A percentile compares a stretch with the other conserved stretches of the same genome.
Evolutionary conservation across 2,113 vertebrate species (phyloP).

Genomic region (Romanogobio albipinnatus): DNA sequence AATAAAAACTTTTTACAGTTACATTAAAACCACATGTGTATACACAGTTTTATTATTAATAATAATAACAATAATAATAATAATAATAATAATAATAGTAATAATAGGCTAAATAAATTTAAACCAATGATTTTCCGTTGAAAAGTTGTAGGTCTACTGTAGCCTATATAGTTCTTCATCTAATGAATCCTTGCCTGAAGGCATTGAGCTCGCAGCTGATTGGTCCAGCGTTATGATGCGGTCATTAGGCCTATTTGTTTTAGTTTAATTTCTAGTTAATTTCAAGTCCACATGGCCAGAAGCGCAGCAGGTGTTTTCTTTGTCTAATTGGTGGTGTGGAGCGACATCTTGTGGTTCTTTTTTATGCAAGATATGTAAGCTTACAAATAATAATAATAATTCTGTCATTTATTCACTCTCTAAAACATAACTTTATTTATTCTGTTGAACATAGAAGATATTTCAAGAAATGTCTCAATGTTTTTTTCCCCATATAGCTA

Average conservation of each 20-base stretch:
- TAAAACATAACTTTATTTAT: no score
- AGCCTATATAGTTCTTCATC: not conserved
- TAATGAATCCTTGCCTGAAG: not conserved
- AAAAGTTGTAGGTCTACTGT: not conserved
- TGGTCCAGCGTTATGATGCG: not conserved
- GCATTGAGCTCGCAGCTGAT: not conserved
- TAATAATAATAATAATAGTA: no score
- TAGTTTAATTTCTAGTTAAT: not conserved
- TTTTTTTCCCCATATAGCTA: not conserved
- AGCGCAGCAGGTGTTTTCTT: not conserved
- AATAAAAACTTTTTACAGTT: no score
- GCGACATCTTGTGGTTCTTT: conserved; percentile 35
- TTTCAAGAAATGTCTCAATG: not conserved
- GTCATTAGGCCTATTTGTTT: not conserved
- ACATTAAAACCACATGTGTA: no score
- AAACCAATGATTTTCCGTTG: no score
- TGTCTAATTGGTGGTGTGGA: not conserved
- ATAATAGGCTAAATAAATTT: no score
- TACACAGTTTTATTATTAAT: no score
- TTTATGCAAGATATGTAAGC: not conserved
- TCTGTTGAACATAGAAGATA: no score
- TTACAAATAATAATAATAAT: no score
- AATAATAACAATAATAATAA: no score
- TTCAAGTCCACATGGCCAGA: not conserved
- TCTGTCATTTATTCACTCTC: no score